phyloP scores from a whole-genome alignment of 1,140 invertebrate genomes.

The Bombus impatiens region DNA sequence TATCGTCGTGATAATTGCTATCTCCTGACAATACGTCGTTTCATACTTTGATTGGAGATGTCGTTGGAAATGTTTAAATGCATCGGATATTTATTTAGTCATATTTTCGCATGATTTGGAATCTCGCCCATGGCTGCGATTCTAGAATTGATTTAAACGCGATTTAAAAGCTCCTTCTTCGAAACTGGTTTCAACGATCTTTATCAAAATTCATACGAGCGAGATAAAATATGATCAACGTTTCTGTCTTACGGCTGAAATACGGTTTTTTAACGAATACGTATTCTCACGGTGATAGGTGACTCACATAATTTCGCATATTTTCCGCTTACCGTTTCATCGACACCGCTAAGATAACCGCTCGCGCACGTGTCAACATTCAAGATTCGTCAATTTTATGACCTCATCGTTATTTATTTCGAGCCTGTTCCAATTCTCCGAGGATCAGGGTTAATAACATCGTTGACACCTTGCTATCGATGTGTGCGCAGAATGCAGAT shows the following conservation, averaged over 20 bases:
- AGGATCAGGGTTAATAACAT: slow-evolving; percentile 52
- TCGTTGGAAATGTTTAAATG: no score
- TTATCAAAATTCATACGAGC: neutral
- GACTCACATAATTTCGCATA: neutral
- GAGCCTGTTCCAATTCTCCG: slow-evolving; percentile 8
- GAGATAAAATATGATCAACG: neutral
- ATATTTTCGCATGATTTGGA: neutral
- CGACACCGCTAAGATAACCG: neutral
- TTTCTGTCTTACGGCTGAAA: no score
- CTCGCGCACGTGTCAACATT: neutral
- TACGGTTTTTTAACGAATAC: neutral
- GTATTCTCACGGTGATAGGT: neutral
- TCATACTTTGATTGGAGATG: no score
- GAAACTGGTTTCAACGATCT: neutral
- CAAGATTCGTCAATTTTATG: slow-evolving; percentile 31
- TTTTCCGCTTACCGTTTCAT: slow-evolving; percentile 17
- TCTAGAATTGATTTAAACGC: neutral
- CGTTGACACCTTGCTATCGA: slow-evolving; percentile 17
- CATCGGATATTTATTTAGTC: no score
- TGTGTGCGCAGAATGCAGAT: neutral
- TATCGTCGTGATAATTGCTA: no score
- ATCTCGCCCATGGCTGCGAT: neutral
- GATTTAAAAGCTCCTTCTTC: neutral
- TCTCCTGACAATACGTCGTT: no score
- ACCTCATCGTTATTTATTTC: slow-evolving; percentile 41